Base-by-base conservation (phyloP, 2,888 invertebrate species). In the Cryptocheilus praepositus region DNA sequence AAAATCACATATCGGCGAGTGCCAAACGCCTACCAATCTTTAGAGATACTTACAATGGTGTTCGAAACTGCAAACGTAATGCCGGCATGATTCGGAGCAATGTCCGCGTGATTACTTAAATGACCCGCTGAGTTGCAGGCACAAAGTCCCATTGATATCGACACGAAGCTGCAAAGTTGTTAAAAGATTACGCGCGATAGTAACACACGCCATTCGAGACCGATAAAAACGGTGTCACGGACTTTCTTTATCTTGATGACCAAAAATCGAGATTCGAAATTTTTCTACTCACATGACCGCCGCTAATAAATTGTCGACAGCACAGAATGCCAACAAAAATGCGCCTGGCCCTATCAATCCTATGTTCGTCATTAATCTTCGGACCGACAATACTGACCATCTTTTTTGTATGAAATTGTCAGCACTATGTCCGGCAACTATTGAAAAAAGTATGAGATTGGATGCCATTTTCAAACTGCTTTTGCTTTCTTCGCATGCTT, bases 121-220 rank as follows among this genome's bases (percentile, higher is more conserved):
- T 94, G 94, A 16, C 94, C 94, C 15, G 94, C 93, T 44, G 94
- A 93, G 85, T 94, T 94, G 83, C 93, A 93, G 0, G 94, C 94
- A 85, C 93, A 93, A 67, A 94, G 88, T 7, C 94, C 94, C 93
- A 94, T 93, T 0, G 93, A 93, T 81, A 94, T 91, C 21, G 94
- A 93, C 21, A 94, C 92, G 82, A 94, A 92, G 73, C 92, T 92
- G 85, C 43, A 89, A 71, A 63, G 62, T 62, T 11, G 13, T 5
- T 2, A 8, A 13, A 61, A 52, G 36, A 43, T 4, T 22, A 46
- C 36, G 54, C 7, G 4, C 28, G 28, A 7, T 28, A 36, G 13
- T 36, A 36, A 36, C 36, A 36, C 13, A 11, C 1, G 36, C 36
- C 36, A 36, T 11, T 7, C 36, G 3, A 11, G 11, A 36, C 36